phyloP scores from a whole-genome alignment of 2,113 vertebrate species.

The Stictonetta naevosa region DNA sequence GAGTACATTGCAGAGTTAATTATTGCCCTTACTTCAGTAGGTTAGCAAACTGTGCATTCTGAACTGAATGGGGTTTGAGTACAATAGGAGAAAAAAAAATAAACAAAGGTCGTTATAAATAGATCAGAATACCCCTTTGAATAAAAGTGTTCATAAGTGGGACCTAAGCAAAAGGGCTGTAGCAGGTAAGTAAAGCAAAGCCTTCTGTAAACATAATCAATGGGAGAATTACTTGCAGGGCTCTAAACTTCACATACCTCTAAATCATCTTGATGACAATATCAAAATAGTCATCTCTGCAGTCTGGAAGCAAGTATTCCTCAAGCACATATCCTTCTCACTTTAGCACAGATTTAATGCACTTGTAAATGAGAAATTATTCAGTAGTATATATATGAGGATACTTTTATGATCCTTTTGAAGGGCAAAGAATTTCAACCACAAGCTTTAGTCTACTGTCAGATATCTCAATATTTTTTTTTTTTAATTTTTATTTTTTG shows the following conservation, averaged over 20 bases:
- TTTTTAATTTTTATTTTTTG: background rate
- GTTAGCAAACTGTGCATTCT: background rate
- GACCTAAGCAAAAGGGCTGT: background rate
- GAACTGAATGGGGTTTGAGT: background rate
- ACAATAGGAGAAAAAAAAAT: background rate
- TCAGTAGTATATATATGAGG: background rate
- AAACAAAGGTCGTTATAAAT: background rate
- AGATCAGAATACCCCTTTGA: background rate
- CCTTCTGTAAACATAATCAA: background rate
- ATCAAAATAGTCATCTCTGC: background rate
- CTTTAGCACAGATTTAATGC: background rate
- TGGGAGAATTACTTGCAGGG: background rate
- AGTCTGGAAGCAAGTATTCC: background rate
- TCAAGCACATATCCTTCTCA: background rate
- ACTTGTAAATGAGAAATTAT: background rate
- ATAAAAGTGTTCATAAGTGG: background rate
- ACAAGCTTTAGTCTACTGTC: background rate
- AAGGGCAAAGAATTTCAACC: conserved; percentile 9
- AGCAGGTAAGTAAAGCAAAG: background rate
- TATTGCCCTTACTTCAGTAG: background rate
- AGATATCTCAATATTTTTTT: background rate
- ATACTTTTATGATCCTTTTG: background rate
- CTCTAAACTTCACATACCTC: background rate
- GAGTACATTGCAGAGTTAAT: background rate
- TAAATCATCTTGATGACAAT: background rate